These are phyloP conservation scores for Hydrotaea diabolus DNA, from an alignment of 2,888 invertebrate genomes.

Conservation along the genomic window DNA sequence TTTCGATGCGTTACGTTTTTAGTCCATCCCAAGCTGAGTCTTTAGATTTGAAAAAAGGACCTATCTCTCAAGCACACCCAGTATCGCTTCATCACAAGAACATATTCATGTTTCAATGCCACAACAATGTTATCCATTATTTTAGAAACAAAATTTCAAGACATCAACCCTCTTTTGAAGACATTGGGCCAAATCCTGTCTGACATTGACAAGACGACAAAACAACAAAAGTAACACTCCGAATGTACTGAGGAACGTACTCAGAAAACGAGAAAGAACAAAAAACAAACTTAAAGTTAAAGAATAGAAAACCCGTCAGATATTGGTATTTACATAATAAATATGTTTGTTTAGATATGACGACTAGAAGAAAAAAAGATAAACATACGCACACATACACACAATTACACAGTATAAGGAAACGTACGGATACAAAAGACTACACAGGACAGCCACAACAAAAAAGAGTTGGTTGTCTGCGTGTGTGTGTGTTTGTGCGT, in stretches of 20 bases:
- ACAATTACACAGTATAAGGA: not conserved
- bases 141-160: too few relatives aligned
- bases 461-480: constrained; percentile 3
- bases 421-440: constrained; percentile 12
- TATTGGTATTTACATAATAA: constrained; percentile 66
- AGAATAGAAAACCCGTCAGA: constrained; percentile 59
- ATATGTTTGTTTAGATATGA: constrained; percentile 58
- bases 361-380: not conserved
- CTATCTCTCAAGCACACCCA: too few relatives aligned
- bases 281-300: not conserved
- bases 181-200: not conserved
- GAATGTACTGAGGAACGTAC: not conserved
- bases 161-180: too few relatives aligned
- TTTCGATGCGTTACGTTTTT: too few relatives aligned
- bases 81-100: too few relatives aligned
- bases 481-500: not conserved
- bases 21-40: too few relatives aligned
- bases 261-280: not conserved
- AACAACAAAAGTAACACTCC: constrained; percentile 13
- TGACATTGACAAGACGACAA: constrained; percentile 19
- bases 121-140: too few relatives aligned
- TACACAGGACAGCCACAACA: not conserved
- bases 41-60: too few relatives aligned
- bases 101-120: too few relatives aligned
- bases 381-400: not conserved